Evolutionary conservation across 92 coral and sea anemone species (phyloP).

Genomic region (Bergia sp.): DNA sequence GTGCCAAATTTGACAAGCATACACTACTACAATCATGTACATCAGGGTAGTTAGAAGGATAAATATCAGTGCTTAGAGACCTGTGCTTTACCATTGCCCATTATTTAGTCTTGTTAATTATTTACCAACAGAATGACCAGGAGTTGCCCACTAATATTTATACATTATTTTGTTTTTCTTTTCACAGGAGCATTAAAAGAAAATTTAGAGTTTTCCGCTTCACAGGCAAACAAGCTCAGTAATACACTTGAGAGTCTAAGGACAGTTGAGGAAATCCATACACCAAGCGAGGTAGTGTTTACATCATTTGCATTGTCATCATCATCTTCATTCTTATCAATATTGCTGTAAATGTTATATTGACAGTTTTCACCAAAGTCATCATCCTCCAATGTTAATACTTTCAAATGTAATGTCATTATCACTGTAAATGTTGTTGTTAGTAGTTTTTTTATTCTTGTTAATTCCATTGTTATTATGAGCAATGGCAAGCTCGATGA

Average conservation of each 20-base stretch:
- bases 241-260: constrained; percentile 14
- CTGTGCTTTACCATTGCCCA: neutral
- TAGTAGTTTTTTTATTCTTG: too few relatives aligned
- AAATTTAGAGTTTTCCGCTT: constrained; percentile 24
- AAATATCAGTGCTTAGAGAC: neutral
- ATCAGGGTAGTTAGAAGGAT: neutral
- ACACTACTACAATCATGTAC: too few relatives aligned
- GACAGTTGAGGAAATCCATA: constrained; percentile 1
- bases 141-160: neutral
- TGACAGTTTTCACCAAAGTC: neutral
- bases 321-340: neutral
- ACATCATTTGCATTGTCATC: neutral
- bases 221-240: constrained; percentile 25
- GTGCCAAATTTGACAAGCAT: too few relatives aligned
- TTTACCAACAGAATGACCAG: neutral
- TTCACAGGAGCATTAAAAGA: constrained; percentile 28
- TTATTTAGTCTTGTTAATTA: neutral
- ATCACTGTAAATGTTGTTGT: neutral
- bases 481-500: too few relatives aligned
- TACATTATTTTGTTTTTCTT: neutral
- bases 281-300: constrained; percentile 12
- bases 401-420: neutral
- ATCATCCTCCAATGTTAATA: too few relatives aligned
- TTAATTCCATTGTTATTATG: too few relatives aligned
- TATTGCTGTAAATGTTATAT: neutral